phyloP scores from a whole-genome alignment of 2,113 vertebrate genomes.

The Eublepharis macularius region DNA sequence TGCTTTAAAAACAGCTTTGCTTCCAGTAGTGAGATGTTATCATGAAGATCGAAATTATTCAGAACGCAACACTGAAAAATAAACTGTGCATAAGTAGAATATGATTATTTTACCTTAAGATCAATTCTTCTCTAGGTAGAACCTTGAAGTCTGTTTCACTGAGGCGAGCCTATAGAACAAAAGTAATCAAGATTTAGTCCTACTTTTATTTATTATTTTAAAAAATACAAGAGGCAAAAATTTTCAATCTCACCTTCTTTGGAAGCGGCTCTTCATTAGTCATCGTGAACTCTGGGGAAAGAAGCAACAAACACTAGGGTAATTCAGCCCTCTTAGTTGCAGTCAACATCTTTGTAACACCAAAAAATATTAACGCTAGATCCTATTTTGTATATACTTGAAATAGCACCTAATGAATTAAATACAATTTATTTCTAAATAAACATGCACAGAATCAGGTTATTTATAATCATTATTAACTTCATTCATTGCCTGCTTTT shows the following conservation, averaged over 20 bases:
- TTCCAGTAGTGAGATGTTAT: background rate
- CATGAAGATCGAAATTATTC: background rate
- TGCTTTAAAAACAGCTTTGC: background rate
- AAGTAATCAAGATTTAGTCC: constrained; percentile 28
- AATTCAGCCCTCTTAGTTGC: constrained; percentile 37
- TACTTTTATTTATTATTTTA: background rate
- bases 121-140: constrained; percentile 93
- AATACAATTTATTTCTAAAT: background rate
- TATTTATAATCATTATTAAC: too few species aligned
- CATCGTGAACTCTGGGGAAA: constrained; percentile 86
- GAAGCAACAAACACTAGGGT: constrained; percentile 10
- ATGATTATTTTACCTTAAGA: constrained; percentile 83
- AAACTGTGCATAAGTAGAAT: background rate
- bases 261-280: constrained; percentile 99
- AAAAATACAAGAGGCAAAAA: background rate
- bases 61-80: background rate
- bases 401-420: background rate
- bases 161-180: constrained; percentile 87
- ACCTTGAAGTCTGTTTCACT: constrained; percentile 98
- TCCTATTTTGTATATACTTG: background rate
- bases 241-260: constrained; percentile 88
- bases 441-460: background rate
- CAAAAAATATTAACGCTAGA: background rate
- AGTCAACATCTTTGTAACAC: background rate
- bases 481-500: too few species aligned